Conservation (phyloP, 2,888 invertebrate genomes). For the Aromia moschata region DNA sequence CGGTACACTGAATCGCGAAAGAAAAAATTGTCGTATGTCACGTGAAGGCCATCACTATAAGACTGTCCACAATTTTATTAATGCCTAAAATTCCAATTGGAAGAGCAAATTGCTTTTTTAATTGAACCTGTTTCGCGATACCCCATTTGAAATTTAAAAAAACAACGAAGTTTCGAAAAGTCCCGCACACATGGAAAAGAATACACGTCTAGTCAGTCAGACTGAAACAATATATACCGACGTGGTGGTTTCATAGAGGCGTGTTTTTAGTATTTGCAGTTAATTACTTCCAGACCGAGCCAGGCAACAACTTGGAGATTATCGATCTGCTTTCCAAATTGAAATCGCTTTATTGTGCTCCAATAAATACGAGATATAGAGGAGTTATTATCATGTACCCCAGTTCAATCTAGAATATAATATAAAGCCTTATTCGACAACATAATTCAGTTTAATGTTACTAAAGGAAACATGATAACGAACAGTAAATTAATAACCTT, state of each 20-base stretch:
- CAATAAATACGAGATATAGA: constrained; percentile 53
- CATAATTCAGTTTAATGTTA: constrained; percentile 51
- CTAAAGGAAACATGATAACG: constrained; percentile 58
- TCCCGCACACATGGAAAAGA: constrained; percentile 26
- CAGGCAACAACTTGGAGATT: constrained; percentile 46
- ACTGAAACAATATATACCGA: constrained; percentile 25
- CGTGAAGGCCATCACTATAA: constrained; percentile 5
- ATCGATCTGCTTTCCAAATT: constrained; percentile 54
- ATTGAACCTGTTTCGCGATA: constrained; percentile 27
- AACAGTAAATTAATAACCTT: constrained; percentile 39
- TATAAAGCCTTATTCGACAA: constrained; percentile 45
- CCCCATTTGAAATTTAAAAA: constrained; percentile 21
- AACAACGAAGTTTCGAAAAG: constrained; percentile 21
- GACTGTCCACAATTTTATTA: constrained; percentile 8
- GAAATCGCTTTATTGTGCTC: constrained; percentile 56
- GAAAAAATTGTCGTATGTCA: neutral
- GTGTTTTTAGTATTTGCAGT: constrained; percentile 51
- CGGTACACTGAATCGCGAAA: no score
- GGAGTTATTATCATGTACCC: constrained; percentile 49
- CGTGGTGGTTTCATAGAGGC: constrained; percentile 29
- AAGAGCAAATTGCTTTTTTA: constrained; percentile 31
- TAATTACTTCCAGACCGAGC: constrained; percentile 49
- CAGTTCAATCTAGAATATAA: constrained; percentile 45
- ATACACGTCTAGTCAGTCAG: constrained; percentile 24
- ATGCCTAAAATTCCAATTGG: constrained; percentile 18